These are phyloP conservation scores for Corydoras sp. DNA, from an alignment of 2,113 vertebrate species.

Conservation along the genomic window DNA sequence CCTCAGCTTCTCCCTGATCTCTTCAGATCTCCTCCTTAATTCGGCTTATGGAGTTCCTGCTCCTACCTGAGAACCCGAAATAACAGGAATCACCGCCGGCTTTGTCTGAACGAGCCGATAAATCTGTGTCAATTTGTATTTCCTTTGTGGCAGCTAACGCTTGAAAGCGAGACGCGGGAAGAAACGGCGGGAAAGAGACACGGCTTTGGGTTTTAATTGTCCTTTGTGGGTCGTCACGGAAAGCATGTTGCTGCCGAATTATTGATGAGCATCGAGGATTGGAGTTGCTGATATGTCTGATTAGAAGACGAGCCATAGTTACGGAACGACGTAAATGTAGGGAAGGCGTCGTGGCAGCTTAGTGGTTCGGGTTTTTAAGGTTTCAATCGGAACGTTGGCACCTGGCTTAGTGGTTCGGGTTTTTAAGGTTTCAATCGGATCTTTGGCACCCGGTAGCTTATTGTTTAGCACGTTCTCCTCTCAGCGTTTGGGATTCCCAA, in stretches of 20 bases:
- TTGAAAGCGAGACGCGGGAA: conserved; percentile 9
- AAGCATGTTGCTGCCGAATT: conserved; percentile 31
- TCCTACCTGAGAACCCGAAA: conserved; percentile 57
- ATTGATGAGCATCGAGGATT: conserved; percentile 39
- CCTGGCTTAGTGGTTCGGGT: no score
- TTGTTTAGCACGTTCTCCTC: no score
- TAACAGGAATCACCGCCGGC: conserved; percentile 53
- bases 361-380: no score
- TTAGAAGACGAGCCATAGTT: no score
- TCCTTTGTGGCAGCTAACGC: conserved; percentile 34
- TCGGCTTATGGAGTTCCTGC: conserved; percentile 45
- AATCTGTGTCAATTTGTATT: conserved; percentile 42
- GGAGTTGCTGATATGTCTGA: neutral
- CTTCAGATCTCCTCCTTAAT: conserved; percentile 52
- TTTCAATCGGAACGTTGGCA: no score
- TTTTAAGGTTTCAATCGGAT: no score
- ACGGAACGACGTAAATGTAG: no score
- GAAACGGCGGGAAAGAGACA: neutral
- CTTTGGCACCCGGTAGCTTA: no score
- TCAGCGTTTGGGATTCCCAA: no score
- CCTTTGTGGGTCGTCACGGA: conserved; percentile 38
- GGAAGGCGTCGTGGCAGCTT: no score
- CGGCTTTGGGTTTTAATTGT: conserved; percentile 37
- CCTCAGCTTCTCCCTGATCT: conserved; percentile 51
- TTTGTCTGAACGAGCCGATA: conserved; percentile 59